A percentile compares a stretch with the other conserved stretches of the same genome.
These are phyloP conservation scores for Ichneumoninae sp. DNA, from an alignment of 2,888 invertebrate species.

Conservation along the genomic window DNA sequence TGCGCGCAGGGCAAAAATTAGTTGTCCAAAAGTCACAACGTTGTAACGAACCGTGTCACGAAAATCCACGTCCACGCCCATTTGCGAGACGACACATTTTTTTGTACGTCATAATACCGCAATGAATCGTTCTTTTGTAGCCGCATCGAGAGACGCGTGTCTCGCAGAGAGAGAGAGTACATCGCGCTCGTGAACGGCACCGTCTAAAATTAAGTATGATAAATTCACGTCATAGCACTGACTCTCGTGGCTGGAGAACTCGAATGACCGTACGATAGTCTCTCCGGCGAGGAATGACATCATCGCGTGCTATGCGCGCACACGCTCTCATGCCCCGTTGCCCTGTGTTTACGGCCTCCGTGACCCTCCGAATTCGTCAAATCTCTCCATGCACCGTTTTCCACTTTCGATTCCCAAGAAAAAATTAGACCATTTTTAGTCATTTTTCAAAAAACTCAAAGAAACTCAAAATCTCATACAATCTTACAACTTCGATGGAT, in stretches of 20 bases:
- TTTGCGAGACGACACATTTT: too few relatives aligned
- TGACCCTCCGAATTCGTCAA: neutral
- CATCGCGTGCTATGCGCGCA: slow-evolving; percentile 24
- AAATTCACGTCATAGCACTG: slow-evolving; percentile 56
- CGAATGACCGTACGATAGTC: slow-evolving; percentile 48
- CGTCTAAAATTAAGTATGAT: slow-evolving; percentile 61
- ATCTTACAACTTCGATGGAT: too few relatives aligned
- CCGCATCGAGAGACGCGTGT: neutral
- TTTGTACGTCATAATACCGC: neutral
- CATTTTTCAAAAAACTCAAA: too few relatives aligned
- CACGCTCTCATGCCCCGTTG: slow-evolving; percentile 40
- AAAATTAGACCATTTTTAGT: too few relatives aligned
- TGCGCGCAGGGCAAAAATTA: too few relatives aligned
- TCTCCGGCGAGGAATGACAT: slow-evolving; percentile 35
- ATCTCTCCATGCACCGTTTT: neutral
- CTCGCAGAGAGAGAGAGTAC: neutral
- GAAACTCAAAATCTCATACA: too few relatives aligned
- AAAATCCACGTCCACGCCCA: too few relatives aligned
- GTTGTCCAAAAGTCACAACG: too few relatives aligned
- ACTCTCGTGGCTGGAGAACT: slow-evolving; percentile 35
- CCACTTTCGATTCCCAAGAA: neutral
- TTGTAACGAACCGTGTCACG: too few relatives aligned
- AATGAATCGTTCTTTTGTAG: neutral
- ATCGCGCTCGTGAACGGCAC: slow-evolving; percentile 21
- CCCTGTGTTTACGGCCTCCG: neutral